These are phyloP conservation scores for Chrysina gloriosa DNA, from an alignment of 2,888 invertebrate genomes.

Conservation along the genomic window DNA sequence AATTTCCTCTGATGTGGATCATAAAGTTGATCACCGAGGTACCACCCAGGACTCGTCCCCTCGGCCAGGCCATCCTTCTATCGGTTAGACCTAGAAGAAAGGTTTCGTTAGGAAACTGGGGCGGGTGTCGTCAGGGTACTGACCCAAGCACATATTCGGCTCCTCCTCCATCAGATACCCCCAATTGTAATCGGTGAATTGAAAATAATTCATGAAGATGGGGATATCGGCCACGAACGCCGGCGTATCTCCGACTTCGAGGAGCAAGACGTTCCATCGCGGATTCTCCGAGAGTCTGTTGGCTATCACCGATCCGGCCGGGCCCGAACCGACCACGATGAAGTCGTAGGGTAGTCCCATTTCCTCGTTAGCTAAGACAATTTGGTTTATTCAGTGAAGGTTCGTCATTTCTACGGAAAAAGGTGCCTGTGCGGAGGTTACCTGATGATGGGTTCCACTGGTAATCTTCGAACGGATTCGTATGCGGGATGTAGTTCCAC, in stretches of 20 bases:
- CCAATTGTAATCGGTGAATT: slow-evolving; percentile 69
- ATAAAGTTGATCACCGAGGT: slow-evolving; percentile 73
- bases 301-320: slow-evolving; percentile 67
- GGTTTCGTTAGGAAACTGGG: neutral
- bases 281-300: slow-evolving; percentile 66
- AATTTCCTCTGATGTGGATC: slow-evolving; percentile 82
- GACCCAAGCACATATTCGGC: slow-evolving; percentile 40
- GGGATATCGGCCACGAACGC: slow-evolving; percentile 66
- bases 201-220: slow-evolving; percentile 65
- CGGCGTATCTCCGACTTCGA: slow-evolving; percentile 57
- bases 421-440: too few relatives aligned
- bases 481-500: too few relatives aligned
- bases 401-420: too few relatives aligned
- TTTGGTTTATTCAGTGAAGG: neutral
- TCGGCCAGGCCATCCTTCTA: slow-evolving; percentile 66
- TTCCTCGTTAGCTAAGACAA: neutral
- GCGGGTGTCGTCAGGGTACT: neutral
- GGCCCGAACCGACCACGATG: slow-evolving; percentile 66
- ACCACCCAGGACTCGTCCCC: slow-evolving; percentile 72
- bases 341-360: slow-evolving; percentile 61
- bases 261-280: slow-evolving; percentile 57
- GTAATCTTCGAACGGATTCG: too few relatives aligned
- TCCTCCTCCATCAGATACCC: slow-evolving; percentile 66
- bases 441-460: too few relatives aligned
- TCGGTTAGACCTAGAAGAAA: slow-evolving; percentile 42